Conservation (phyloP, 2,797 vertebrate genomes). For the Pangasius macronema region DNA sequence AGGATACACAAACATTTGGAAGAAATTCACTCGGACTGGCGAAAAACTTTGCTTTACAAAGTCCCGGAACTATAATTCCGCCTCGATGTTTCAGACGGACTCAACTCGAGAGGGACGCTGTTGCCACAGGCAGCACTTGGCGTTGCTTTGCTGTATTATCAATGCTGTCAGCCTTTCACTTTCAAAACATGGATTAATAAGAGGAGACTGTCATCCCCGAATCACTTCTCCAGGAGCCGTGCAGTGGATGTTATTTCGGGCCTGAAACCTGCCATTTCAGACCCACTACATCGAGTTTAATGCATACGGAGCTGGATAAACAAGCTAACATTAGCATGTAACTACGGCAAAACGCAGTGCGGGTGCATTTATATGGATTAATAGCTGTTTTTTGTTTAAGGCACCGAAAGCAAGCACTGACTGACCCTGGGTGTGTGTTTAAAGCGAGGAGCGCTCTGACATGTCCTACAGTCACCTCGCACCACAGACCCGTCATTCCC, state of each 20-base stretch:
- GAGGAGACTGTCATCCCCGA: too few relatives aligned
- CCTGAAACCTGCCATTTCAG: not conserved
- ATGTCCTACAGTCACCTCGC: not conserved
- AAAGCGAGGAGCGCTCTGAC: not conserved
- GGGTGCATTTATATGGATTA: not conserved
- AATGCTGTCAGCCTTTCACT: not conserved
- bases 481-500: not conserved
- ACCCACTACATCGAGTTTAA: not conserved
- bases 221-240: not conserved
- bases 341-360: not conserved
- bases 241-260: not conserved
- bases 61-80: constrained; percentile 34
- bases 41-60: not conserved
- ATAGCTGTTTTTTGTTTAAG: not conserved
- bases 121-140: constrained; percentile 46
- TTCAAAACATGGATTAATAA: not conserved
- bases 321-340: not conserved
- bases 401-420: not conserved
- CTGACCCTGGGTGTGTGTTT: not conserved
- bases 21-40: not conserved
- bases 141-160: constrained; percentile 9
- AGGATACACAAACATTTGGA: not conserved
- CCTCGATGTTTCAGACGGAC: constrained; percentile 11
- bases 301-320: not conserved
- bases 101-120: constrained; percentile 6